Percentiles rank a stretch among this genome's conserved stretches.
These are phyloP conservation scores for Sebastes taczanowskii DNA, from an alignment of 2,797 vertebrate genomes.

Conservation along the genomic window DNA sequence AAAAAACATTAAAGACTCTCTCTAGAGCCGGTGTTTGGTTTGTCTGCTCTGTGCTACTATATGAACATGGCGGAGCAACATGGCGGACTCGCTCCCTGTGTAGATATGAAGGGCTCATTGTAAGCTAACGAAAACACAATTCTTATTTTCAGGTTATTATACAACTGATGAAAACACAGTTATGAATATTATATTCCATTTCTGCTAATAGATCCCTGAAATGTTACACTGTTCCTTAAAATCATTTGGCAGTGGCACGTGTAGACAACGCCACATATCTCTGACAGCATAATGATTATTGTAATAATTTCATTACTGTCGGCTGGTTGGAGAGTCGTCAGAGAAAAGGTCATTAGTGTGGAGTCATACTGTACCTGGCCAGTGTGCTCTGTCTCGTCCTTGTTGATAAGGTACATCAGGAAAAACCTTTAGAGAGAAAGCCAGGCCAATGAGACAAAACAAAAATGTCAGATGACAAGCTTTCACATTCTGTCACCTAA, in stretches of 20 bases:
- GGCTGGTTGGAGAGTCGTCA: not conserved
- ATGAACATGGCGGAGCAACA: too few species aligned
- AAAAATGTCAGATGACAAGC: constrained; percentile 26
- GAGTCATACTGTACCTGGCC: constrained; percentile 86
- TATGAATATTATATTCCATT: not conserved
- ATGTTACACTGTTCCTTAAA: not conserved
- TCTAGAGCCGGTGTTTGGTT: too few species aligned
- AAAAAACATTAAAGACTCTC: too few species aligned
- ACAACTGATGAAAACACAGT: not conserved
- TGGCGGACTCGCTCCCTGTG: too few species aligned
- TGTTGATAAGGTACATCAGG: constrained; percentile 98
- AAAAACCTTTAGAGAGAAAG: constrained; percentile 89
- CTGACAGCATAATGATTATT: not conserved
- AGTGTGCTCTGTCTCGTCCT: constrained; percentile 98
- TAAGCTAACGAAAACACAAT: too few species aligned
- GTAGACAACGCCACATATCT: not conserved
- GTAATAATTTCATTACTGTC: not conserved
- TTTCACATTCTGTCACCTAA: not conserved
- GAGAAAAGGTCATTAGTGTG: not conserved
- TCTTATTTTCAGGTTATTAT: not conserved
- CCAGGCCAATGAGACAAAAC: constrained; percentile 22
- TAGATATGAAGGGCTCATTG: too few species aligned
- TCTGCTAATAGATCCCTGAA: not conserved
- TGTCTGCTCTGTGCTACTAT: too few species aligned
- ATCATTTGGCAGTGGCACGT: not conserved